A percentile compares a stretch with the other conserved stretches of the same genome.
Conservation (phyloP, 2,113 vertebrate species). For the Syngnathoides biaculeatus region DNA sequence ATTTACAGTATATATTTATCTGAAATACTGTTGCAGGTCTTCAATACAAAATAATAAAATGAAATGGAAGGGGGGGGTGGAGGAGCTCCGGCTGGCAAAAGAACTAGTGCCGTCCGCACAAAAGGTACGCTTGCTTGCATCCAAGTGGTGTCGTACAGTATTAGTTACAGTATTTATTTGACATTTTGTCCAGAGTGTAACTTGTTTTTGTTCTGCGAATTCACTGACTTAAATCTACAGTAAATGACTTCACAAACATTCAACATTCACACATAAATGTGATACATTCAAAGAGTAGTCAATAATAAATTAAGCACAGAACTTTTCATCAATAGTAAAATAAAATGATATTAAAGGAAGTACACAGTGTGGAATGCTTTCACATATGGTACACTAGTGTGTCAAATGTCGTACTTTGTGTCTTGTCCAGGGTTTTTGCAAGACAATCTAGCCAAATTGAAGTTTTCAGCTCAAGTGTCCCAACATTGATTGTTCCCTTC, state of each 20-base stretch:
- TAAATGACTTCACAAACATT: not conserved
- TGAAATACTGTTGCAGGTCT: no score
- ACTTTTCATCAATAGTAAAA: not conserved
- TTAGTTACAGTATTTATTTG: no score
- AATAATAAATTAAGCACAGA: not conserved
- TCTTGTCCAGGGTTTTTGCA: not conserved
- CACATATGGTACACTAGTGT: no score
- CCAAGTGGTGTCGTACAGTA: no score
- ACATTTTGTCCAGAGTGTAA: no score
- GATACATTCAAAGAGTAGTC: not conserved
- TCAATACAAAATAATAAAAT: no score
- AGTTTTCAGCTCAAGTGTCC: conserved; percentile 37
- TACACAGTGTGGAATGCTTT: no score
- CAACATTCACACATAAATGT: not conserved
- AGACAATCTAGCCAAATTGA: not conserved
- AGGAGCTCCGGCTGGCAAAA: no score
- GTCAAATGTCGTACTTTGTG: not conserved
- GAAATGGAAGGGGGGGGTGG: no score
- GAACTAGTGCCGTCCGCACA: no score
- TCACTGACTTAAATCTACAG: not conserved
- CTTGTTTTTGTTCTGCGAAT: not conserved
- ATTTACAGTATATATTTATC: no score
- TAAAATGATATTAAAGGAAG: not conserved
- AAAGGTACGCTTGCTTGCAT: no score
- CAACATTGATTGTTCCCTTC: conserved; percentile 27